Evolutionary conservation across 2,888 invertebrate genomes (phyloP), one percentile per base, ranked within the genome.

Genomic region (Melangyna quadrimaculata): DNA sequence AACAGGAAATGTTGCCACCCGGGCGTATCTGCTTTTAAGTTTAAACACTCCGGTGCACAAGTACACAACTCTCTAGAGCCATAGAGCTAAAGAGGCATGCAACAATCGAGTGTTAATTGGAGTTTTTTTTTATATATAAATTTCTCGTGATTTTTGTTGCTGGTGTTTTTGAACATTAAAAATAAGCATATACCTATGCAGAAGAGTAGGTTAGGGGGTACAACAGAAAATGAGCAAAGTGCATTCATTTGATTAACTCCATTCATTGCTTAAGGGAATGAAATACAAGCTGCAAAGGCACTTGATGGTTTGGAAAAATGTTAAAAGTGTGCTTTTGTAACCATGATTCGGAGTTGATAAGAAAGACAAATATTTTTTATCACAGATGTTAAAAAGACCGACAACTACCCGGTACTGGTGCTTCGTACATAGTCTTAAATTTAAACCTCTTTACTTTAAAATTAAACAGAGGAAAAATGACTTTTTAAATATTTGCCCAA

Each of bases 101-200:
- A 79, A 84, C 83, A 84, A 84, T 75, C 70, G 75, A 71, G 79
- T 79, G 79, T 84, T 84, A 84, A 84, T 84, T 84, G 79, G 59
- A 84, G 65, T 75, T 79, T 79, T 59, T 57, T 72, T 57, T 37
- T 24, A 17, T 51, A 27, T 3, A 12, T 63, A 14, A 1, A 48
- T 17, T 6, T 6, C n/a, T 53, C 8, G 5, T 19, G 43, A 65
- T 45, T 63, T 63, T 63, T 63, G 43, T 70, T 53, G 10, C 12
- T 70, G 35, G 69, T 35, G 27, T 37, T 51, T 45, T 24, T 9
- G 29, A 45, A 12, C 37, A 61, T 40, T 40, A 61, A 43, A 17
- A 17, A 19, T 19, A 22, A 57, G 29, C n/a, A 32, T 3, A 8
- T 14, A 27, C 12, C 3, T 37, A 10, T n/a, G n/a, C n/a, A 27